Conservation (phyloP, 2,797 vertebrate genomes). For the Toxotes lorentzi region DNA sequence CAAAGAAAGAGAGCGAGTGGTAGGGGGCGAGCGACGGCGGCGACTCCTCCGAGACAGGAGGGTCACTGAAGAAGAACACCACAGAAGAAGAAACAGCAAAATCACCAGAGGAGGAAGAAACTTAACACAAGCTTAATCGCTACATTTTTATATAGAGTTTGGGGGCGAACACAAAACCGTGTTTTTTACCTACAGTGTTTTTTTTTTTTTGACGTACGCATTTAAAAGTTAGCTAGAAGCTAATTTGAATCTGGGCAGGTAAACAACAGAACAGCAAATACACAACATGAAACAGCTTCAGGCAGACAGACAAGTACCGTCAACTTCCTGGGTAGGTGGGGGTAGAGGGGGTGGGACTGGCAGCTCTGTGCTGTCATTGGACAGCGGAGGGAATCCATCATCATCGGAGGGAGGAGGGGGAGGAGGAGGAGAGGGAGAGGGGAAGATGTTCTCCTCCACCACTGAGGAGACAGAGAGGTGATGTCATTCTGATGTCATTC, state of each 20-base stretch:
- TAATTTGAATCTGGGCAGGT: no score
- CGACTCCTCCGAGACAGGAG: slow-evolving; percentile 71
- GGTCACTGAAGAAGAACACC: slow-evolving; percentile 59
- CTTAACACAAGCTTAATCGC: background rate
- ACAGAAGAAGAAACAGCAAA: slow-evolving; percentile 39
- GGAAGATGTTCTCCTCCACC: slow-evolving; percentile 76
- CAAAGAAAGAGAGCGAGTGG: slow-evolving; percentile 80
- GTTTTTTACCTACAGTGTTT: no score
- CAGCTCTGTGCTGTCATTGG: slow-evolving; percentile 57
- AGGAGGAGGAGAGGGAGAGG: slow-evolving; percentile 26
- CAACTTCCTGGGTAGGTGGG: slow-evolving; percentile 54
- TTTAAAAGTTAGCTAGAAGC: no score
- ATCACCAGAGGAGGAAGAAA: slow-evolving; percentile 13
- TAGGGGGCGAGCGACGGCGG: slow-evolving; percentile 70
- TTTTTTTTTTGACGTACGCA: no score
- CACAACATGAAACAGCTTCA: background rate
- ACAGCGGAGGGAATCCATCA: slow-evolving; percentile 42
- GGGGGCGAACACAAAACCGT: no score
- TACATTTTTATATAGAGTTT: background rate
- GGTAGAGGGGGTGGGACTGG: slow-evolving; percentile 72
- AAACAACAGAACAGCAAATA: no score
- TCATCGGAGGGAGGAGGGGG: slow-evolving; percentile 52
- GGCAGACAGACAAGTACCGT: slow-evolving; percentile 34
- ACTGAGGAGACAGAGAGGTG: slow-evolving; percentile 54
- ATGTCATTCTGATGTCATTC: slow-evolving; percentile 40